Conservation (phyloP, 2,113 vertebrate species). For the Aphyosemion australe region DNA sequence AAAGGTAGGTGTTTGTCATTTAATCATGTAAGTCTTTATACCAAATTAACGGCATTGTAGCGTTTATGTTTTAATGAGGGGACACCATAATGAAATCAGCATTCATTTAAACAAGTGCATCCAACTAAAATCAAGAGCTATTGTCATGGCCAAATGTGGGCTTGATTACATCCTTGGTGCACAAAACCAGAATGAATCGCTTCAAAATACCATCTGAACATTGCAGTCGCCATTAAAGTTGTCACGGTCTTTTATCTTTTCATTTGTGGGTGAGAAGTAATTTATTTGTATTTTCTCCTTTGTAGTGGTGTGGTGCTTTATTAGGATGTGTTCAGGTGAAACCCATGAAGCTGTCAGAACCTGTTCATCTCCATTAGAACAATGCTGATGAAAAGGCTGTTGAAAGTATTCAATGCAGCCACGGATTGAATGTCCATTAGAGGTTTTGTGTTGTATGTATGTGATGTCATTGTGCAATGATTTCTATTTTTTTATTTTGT, state of each 20-base stretch:
- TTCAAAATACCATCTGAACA: background rate
- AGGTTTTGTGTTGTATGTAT: too few relatives aligned
- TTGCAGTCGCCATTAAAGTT: conserved; percentile 33
- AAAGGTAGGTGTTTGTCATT: too few relatives aligned
- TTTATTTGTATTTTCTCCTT: conserved; percentile 54
- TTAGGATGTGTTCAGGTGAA: conserved; percentile 42
- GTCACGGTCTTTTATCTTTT: conserved; percentile 47
- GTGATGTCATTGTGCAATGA: too few relatives aligned
- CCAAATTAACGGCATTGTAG: too few relatives aligned
- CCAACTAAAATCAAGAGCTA: conserved; percentile 1
- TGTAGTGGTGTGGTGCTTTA: conserved; percentile 33
- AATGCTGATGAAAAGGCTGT: background rate
- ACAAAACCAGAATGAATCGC: conserved; percentile 7
- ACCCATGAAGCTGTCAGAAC: conserved; percentile 8
- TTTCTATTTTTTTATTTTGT: too few relatives aligned
- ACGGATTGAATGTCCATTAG: too few relatives aligned
- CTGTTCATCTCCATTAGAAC: conserved; percentile 35
- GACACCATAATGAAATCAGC: too few relatives aligned
- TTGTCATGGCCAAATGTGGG: background rate
- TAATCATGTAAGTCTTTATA: too few relatives aligned
- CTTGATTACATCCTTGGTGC: background rate
- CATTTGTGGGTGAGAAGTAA: conserved; percentile 16
- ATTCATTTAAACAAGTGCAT: conserved; percentile 6
- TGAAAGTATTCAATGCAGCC: too few relatives aligned
- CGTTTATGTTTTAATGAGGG: too few relatives aligned